phyloP scores from a whole-genome alignment of 2,113 vertebrate genomes.

The Paralichthys olivaceus region DNA sequence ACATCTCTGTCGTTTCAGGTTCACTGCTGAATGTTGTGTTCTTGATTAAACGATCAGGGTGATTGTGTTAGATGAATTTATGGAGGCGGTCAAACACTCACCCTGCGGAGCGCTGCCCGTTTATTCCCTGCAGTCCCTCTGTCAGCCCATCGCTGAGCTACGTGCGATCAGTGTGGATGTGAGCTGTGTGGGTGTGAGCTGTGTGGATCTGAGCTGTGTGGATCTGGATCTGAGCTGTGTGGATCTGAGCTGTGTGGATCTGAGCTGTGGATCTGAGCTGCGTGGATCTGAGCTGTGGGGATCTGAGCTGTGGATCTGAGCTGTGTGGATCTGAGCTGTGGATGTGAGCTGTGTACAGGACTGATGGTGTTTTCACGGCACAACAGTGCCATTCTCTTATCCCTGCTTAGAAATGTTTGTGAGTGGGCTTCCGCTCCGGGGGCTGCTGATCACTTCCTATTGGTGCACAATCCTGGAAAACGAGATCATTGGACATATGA shows the following conservation, averaged over 20 bases:
- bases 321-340: too few relatives aligned
- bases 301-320: too few relatives aligned
- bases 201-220: too few relatives aligned
- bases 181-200: too few relatives aligned
- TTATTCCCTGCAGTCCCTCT: background rate
- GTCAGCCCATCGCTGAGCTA: background rate
- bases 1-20: too few relatives aligned
- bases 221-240: too few relatives aligned
- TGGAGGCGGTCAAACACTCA: conserved; percentile 1
- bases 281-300: background rate
- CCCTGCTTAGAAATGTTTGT: background rate
- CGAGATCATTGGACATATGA: conserved; percentile 23
- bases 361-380: background rate
- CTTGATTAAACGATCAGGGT: too few relatives aligned
- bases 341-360: background rate
- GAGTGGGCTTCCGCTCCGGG: conserved; percentile 35
- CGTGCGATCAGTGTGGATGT: too few relatives aligned
- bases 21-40: too few relatives aligned
- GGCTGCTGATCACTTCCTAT: conserved; percentile 47
- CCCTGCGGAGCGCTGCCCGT: background rate
- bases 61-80: background rate
- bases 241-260: too few relatives aligned
- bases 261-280: too few relatives aligned
- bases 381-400: background rate
- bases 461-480: conserved; percentile 34